Evolutionary conservation across 2,888 invertebrate species (phyloP), one percentile per base, ranked within the genome.

Genomic region (Rotaria macrura): DNA sequence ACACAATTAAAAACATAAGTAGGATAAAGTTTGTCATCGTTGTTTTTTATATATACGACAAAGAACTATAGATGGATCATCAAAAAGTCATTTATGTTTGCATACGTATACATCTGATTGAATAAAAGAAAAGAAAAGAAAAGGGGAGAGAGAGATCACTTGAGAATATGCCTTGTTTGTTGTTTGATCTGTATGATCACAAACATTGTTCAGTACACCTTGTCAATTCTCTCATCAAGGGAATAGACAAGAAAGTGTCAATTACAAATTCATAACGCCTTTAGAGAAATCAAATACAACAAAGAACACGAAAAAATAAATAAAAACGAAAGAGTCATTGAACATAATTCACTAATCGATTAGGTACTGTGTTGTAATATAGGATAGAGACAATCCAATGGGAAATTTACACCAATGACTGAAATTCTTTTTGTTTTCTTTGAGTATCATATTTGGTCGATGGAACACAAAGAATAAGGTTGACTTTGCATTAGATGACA

Each of bases 241-340:
- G 65, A 65, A 65, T 65, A 65, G 65, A 65, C 65, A 65, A 34
- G 25, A 65, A 65, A 65, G 65, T 65, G 65, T 65, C 65, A 65
- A 65, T 65, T 65, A 65, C 65, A 34, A 65, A 65, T 65, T 65
- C 65, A 65, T 65, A 65, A 65, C 65, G 65, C 65, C 65, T 65
- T 65, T 65, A 65, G 65, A 65, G 65, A 65, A 65, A 65, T 65
- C 65, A 65, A 65, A 65, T 38, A 65, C 17, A 34, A 65, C 65
- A 29, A 65, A 65, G 9, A 65, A 65, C 34, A 65, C 1, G 20
- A 65, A 34, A 65, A 17, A 29, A 65, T 0, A n/a, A 65, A 65
- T 29, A 65, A 29, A n/a, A 65, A 65, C 34, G 17, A 65, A 65
- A 14, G 34, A 65, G 65, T 65, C 65, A 65, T 65, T 65, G 65